Evolutionary conservation across 2,797 vertebrate genomes (phyloP).

Genomic region (Botia almorhae): DNA sequence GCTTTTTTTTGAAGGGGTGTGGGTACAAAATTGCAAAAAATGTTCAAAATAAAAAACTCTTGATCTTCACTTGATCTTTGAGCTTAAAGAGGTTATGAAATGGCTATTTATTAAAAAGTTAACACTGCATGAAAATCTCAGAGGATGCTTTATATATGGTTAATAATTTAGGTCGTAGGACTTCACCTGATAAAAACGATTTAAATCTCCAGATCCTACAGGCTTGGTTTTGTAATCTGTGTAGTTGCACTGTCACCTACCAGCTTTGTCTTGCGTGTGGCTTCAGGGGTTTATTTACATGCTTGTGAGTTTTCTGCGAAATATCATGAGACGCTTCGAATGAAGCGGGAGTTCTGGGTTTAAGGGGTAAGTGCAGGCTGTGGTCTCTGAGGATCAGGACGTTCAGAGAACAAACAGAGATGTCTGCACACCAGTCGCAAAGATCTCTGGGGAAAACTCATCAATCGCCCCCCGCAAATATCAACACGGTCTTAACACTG

Average conservation of each 20-base stretch:
- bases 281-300: conserved; percentile 34
- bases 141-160: too few relatives aligned
- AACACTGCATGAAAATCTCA: too few relatives aligned
- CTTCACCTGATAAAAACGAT: too few relatives aligned
- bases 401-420: conserved; percentile 48
- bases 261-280: background rate
- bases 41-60: background rate
- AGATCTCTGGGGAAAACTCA: conserved; percentile 46
- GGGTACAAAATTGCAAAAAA: too few relatives aligned
- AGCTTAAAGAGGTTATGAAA: too few relatives aligned
- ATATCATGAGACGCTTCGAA: conserved; percentile 31
- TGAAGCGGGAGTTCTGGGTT: conserved; percentile 28
- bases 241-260: conserved; percentile 4
- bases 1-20: too few relatives aligned
- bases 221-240: conserved; percentile 2
- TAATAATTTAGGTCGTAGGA: too few relatives aligned
- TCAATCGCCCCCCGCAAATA: conserved; percentile 54
- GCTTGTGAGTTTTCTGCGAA: conserved; percentile 4
- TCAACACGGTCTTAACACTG: conserved; percentile 55
- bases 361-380: conserved; percentile 42
- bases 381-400: conserved; percentile 47
- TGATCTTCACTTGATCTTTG: too few relatives aligned
- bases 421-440: conserved; percentile 26
- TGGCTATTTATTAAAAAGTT: background rate
- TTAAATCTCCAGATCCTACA: too few relatives aligned